These are phyloP conservation scores for Physeter macrocephalus DNA, from an alignment of 2,113 vertebrate genomes.

Conservation along the genomic window DNA sequence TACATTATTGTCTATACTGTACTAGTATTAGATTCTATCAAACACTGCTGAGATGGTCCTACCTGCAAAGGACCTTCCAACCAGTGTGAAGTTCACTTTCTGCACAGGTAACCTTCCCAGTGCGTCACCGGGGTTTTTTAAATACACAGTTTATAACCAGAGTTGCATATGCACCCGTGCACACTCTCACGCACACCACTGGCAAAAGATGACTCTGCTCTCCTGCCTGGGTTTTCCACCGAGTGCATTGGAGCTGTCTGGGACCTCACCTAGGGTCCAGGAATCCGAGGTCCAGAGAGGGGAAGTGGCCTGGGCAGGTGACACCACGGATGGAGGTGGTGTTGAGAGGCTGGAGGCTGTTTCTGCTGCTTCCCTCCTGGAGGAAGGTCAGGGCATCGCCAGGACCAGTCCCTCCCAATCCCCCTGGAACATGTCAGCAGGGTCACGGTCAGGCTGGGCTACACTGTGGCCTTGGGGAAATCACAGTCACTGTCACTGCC, in stretches of 20 bases:
- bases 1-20: neutral
- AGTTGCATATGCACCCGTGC: rapidly evolving
- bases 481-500: rapidly evolving
- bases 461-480: neutral
- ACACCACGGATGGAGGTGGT: rapidly evolving
- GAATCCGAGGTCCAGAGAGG: neutral
- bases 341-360: neutral
- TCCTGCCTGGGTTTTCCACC: neutral
- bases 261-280: neutral
- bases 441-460: rapidly evolving
- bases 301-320: neutral
- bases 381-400: neutral
- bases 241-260: neutral
- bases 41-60: neutral
- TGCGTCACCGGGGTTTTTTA: neutral
- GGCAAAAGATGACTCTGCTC: neutral
- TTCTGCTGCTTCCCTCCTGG: neutral
- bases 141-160: neutral
- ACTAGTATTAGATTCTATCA: neutral
- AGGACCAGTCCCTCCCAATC: neutral
- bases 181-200: neutral
- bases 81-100: neutral
- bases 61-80: neutral
- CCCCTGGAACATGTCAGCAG: neutral
- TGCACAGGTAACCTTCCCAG: neutral